Conservation (phyloP, 2,113 vertebrate genomes). For the Protomyctophum bolini region DNA sequence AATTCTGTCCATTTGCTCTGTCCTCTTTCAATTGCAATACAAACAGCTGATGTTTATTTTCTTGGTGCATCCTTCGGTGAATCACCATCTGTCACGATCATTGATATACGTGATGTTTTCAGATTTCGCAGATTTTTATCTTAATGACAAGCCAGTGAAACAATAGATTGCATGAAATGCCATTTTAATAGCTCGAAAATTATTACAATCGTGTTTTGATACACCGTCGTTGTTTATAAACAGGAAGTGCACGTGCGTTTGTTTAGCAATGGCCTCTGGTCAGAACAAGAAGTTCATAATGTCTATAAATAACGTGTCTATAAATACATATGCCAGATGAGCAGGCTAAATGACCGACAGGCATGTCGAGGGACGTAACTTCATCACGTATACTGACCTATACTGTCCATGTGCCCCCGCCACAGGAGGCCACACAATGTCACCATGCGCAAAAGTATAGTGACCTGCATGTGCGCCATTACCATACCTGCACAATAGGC, state of each 20-base stretch:
- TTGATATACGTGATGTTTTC: conserved; percentile 73
- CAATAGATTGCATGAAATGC: conserved; percentile 62
- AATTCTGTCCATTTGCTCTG: conserved; percentile 26
- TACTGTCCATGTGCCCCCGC: conserved; percentile 14
- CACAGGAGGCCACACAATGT: conserved; percentile 33
- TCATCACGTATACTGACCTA: conserved; percentile 51
- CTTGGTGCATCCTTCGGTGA: conserved; percentile 47
- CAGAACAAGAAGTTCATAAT: conserved; percentile 32
- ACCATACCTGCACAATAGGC: no score
- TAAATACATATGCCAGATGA: conserved; percentile 31
- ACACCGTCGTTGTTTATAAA: conserved; percentile 56
- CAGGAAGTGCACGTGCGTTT: conserved; percentile 42
- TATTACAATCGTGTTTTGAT: conserved; percentile 50
- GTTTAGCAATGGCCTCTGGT: conserved; percentile 39
- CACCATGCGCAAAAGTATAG: conserved; percentile 1
- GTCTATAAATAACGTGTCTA: conserved; percentile 34
- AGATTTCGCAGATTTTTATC: conserved; percentile 59
- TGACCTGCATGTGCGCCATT: no score
- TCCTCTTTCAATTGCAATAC: conserved; percentile 32
- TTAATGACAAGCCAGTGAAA: conserved; percentile 55
- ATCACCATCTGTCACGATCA: conserved; percentile 58
- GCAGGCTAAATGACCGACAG: conserved; percentile 49
- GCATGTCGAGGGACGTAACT: conserved; percentile 19
- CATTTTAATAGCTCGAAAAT: conserved; percentile 54
- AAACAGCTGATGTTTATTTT: conserved; percentile 59